These are phyloP conservation scores for Tricholauxania praeusta DNA, from an alignment of 2,888 invertebrate genomes.

Conservation along the genomic window DNA sequence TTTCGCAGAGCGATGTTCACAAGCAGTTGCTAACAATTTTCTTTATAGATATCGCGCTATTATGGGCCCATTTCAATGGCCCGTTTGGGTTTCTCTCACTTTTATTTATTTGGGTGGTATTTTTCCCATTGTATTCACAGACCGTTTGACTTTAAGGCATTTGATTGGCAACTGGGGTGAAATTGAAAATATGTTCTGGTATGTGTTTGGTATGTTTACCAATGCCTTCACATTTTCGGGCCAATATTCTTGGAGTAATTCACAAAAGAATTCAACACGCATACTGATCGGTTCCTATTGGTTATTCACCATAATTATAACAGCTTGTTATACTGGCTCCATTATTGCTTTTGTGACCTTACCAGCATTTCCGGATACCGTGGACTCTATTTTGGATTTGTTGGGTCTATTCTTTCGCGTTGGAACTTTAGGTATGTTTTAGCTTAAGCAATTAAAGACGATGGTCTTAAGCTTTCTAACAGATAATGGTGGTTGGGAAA, in stretches of 20 bases:
- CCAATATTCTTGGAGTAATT: slow-evolving; percentile 78
- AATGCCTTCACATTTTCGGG: slow-evolving; percentile 82
- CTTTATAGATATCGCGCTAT: slow-evolving; percentile 80
- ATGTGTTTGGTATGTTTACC: slow-evolving; percentile 87
- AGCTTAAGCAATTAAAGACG: neutral
- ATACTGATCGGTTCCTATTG: slow-evolving; percentile 82
- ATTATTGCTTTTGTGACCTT: slow-evolving; percentile 87
- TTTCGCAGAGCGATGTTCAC: neutral
- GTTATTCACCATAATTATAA: slow-evolving; percentile 88
- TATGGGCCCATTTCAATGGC: slow-evolving; percentile 86
- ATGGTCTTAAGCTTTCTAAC: neutral
- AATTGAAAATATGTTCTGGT: slow-evolving; percentile 89
- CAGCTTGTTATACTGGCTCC: slow-evolving; percentile 86
- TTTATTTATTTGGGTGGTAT: slow-evolving; percentile 79
- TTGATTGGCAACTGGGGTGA: slow-evolving; percentile 78
- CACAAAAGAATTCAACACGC: slow-evolving; percentile 77
- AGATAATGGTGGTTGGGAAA: slow-evolving; percentile 83
- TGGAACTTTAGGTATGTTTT: slow-evolving; percentile 75
- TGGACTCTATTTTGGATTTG: slow-evolving; percentile 78
- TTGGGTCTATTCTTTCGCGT: slow-evolving; percentile 77
- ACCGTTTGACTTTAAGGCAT: slow-evolving; percentile 76
- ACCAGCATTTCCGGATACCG: slow-evolving; percentile 80
- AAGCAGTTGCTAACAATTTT: neutral
- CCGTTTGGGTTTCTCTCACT: slow-evolving; percentile 82
- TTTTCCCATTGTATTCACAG: slow-evolving; percentile 80